Percentiles rank a stretch among this genome's conserved stretches.
These are phyloP conservation scores for Chironomus riparius DNA, from an alignment of 2,888 invertebrate genomes.

Conservation along the genomic window DNA sequence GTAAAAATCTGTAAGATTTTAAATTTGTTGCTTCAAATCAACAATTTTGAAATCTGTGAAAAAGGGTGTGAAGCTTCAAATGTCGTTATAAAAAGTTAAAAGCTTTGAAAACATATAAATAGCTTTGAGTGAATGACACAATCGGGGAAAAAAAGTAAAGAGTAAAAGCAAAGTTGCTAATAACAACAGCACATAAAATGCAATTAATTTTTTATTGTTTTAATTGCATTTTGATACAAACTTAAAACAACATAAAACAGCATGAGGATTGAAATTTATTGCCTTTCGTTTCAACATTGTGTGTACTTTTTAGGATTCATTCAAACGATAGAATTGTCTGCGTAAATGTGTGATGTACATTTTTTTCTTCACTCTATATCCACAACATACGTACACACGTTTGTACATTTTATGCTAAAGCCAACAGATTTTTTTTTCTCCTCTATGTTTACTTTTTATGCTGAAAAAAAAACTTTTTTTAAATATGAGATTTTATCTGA, in stretches of 20 bases:
- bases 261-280: background rate
- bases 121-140: too few species aligned
- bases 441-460: background rate
- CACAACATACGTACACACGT: too few species aligned
- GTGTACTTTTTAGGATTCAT: background rate
- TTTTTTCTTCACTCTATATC: too few species aligned
- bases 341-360: background rate
- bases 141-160: background rate
- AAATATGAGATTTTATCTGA: constrained; percentile 3
- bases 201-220: background rate
- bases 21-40: too few species aligned
- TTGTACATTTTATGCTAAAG: background rate
- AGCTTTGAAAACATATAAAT: too few species aligned
- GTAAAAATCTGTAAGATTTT: too few species aligned
- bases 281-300: constrained; percentile 1
- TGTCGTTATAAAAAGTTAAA: too few species aligned
- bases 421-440: background rate
- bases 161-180: background rate
- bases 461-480: background rate
- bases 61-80: too few species aligned
- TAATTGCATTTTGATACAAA: constrained; percentile 8
- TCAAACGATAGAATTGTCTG: background rate
- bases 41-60: too few species aligned
- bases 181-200: background rate
- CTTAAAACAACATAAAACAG: background rate